Conservation (phyloP, 2,888 invertebrate genomes). For the Lasioglossum morio region DNA sequence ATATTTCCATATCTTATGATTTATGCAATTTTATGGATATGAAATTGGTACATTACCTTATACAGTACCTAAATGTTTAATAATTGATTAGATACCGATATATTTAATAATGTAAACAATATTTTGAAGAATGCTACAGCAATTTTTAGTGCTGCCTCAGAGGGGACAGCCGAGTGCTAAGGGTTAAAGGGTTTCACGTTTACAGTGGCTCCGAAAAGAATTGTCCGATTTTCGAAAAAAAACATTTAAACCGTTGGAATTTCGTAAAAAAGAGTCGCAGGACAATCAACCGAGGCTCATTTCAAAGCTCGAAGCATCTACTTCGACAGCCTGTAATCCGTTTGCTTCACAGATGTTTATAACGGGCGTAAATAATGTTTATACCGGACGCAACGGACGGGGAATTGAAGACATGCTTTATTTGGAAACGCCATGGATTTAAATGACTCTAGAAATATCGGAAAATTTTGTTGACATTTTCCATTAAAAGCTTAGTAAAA, state of each 20-base stretch:
- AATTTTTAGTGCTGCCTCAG: too few relatives aligned
- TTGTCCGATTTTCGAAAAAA: background rate
- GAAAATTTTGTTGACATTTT: background rate
- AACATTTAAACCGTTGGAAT: background rate
- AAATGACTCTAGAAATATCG: background rate
- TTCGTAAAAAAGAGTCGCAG: background rate
- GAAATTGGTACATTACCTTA: too few relatives aligned
- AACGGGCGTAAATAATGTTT: background rate
- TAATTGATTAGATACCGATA: too few relatives aligned
- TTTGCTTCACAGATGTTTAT: background rate
- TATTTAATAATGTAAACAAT: too few relatives aligned
- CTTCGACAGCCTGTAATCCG: background rate
- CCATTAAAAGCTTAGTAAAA: background rate
- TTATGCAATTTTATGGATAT: too few relatives aligned
- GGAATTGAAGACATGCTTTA: background rate
- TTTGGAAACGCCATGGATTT: background rate
- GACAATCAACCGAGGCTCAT: background rate
- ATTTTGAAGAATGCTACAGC: too few relatives aligned
- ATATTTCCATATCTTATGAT: too few relatives aligned
- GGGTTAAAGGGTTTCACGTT: background rate
- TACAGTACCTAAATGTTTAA: too few relatives aligned
- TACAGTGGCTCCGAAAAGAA: background rate
- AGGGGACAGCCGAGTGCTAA: too few relatives aligned
- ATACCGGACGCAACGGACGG: background rate
- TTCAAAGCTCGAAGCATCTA: background rate